Base-by-base conservation (phyloP, 2,797 vertebrate species). In the Presbytis comata region DNA sequence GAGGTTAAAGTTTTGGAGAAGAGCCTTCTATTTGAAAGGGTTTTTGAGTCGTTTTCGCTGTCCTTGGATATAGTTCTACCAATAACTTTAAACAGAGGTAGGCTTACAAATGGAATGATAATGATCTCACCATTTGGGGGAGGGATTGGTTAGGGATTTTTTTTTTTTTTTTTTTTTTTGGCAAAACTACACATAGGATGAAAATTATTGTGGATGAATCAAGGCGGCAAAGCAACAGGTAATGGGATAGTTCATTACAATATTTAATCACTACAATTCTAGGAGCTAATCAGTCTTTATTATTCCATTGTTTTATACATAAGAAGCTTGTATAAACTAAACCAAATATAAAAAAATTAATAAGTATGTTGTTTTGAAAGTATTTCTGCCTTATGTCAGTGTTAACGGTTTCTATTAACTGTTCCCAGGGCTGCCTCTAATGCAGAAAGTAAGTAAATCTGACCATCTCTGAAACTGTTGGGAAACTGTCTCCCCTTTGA, bases 1-100 rank as follows among this genome's bases (percentile, higher is more conserved):
- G 85, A 97, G 44, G 88, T 88, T 90, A 95, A 97, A 57, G 89
- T 95, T 89, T 96, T 94, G 91, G 96, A 91, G 75, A 81, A 76
- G 57, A 96, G 82, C 88, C 87, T 93, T 41, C 17, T 22, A 74
- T 91, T 80, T 94, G 57, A 91, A 95, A 97, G 79, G 39, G 22
- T 36, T 96, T 95, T 91, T 82, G 39, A 76, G 89, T 76, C 80
- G 84, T 96, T 96, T 92, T 96, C 80, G 84, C 95, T 87, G 88
- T 93, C 64, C 59, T 46, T 96, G 55, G 79, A 92, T 97, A 53
- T 33, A 89, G 55, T 94, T 95, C 67, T 91, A 55, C 28, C 39
- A 96, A 81, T 64, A 76, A 91, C 33, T 88, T 94, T 96, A 89
- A 93, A 44, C 74, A 79, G 91, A 44, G 83, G 28, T 82, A 72